Base-by-base conservation (phyloP, 1,140 invertebrate genomes). In the Forficula auricularia region DNA sequence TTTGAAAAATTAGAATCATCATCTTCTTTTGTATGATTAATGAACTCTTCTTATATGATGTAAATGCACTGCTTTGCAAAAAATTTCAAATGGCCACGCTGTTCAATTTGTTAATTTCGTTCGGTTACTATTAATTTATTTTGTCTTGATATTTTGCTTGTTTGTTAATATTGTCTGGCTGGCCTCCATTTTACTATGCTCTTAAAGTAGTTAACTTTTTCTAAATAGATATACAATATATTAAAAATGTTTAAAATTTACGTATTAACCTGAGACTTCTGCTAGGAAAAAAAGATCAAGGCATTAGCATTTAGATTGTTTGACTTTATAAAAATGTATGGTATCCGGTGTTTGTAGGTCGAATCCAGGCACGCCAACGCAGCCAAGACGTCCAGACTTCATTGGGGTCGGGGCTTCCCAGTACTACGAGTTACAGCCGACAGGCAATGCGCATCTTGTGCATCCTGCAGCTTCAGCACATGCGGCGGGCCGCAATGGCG, bases 281-380 rank as follows among this genome's bases (percentile, higher is more conserved):
- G n/a, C n/a, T n/a, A n/a, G n/a, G n/a, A n/a, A n/a, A n/a, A n/a
- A n/a, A n/a, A n/a, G n/a, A n/a, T n/a, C n/a, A n/a, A n/a, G n/a
- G n/a, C n/a, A n/a, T n/a, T n/a, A n/a, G n/a, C n/a, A n/a, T n/a
- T n/a, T n/a, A n/a, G n/a, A n/a, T n/a, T n/a, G n/a, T n/a, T n/a
- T n/a, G n/a, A n/a, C n/a, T n/a, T n/a, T n/a, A n/a, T n/a, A n/a
- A n/a, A n/a, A n/a, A n/a, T n/a, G n/a, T 27, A 6, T 27, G 22
- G 22, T 6, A 6, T 27, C 22, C 22, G 4, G 22, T 27, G 4
- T 27, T 27, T 27, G 22, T 70, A 86, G 82, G 71, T 87, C 83
- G 40, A 87, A 87, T 63, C 84, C 83, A 43, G 82, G 82, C 54
- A 87, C 83, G 48, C 84, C 85, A 48, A 88, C 83, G 48, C 81